Conservation (phyloP, 2,113 vertebrate genomes). For the Lepidiolamprologus cunningtoni region DNA sequence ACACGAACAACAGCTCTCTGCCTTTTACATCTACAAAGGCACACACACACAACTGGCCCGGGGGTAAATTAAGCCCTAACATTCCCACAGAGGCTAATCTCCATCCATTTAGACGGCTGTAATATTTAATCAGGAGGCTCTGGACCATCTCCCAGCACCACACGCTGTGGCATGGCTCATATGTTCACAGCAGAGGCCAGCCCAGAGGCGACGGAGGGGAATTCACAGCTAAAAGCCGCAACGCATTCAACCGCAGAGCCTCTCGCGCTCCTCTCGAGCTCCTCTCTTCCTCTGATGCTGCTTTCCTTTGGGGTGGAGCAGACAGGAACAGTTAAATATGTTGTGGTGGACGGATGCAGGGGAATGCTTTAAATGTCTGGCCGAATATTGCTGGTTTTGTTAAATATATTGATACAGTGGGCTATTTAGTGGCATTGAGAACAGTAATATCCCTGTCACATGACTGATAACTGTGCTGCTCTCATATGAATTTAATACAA, state of each 20-base stretch:
- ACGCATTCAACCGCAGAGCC: slow-evolving; percentile 34
- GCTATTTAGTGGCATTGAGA: background rate
- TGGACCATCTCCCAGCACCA: slow-evolving; percentile 44
- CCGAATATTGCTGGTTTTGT: background rate
- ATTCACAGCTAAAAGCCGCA: slow-evolving; percentile 60
- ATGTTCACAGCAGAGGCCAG: slow-evolving; percentile 58
- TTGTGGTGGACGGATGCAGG: background rate
- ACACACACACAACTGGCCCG: slow-evolving; percentile 35
- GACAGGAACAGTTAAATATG: background rate
- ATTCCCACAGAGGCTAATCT: slow-evolving; percentile 72
- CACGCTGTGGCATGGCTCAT: slow-evolving; percentile 51
- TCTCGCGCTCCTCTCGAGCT: background rate
- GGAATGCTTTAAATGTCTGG: background rate
- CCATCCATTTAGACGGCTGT: slow-evolving; percentile 68
- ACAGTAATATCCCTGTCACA: background rate
- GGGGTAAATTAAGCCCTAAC: slow-evolving; percentile 63
- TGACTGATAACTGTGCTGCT: background rate
- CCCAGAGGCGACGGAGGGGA: slow-evolving; percentile 56
- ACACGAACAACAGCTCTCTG: slow-evolving; percentile 8
- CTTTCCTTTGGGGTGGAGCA: background rate
- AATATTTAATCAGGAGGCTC: slow-evolving; percentile 71
- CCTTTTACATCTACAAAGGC: background rate
- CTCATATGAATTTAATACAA: background rate
- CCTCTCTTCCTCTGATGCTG: background rate
- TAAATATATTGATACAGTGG: background rate